A percentile compares a stretch with the other conserved stretches of the same genome.
These are phyloP conservation scores for Parambassis ranga DNA, from an alignment of 2,797 vertebrate species.

Conservation along the genomic window DNA sequence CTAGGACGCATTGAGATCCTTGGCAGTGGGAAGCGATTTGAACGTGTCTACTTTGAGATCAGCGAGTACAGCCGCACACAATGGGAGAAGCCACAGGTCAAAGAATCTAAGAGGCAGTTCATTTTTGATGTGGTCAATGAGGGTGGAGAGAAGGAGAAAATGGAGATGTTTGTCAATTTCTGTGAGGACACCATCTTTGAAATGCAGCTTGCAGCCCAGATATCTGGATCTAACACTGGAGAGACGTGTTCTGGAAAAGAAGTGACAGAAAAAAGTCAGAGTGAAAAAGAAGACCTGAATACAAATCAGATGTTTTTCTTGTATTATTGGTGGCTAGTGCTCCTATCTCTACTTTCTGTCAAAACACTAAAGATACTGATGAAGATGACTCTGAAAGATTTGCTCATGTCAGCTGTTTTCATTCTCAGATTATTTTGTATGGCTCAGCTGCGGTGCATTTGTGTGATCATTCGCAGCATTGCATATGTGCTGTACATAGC, in stretches of 20 bases:
- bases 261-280: slow-evolving; percentile 58
- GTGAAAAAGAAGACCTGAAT: slow-evolving; percentile 57
- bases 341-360: slow-evolving; percentile 81
- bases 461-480: slow-evolving; percentile 72
- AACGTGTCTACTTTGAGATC: slow-evolving; percentile 96
- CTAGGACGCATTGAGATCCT: slow-evolving; percentile 96
- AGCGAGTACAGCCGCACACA: slow-evolving; percentile 93
- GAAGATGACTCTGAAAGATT: slow-evolving; percentile 87
- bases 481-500: slow-evolving; percentile 83
- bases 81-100: slow-evolving; percentile 96
- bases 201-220: slow-evolving; percentile 95
- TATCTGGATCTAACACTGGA: slow-evolving; percentile 82
- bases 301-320: slow-evolving; percentile 78
- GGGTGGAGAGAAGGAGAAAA: slow-evolving; percentile 95
- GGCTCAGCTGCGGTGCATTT: slow-evolving; percentile 74
- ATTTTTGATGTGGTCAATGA: slow-evolving; percentile 97
- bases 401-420: slow-evolving; percentile 73
- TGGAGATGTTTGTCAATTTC: slow-evolving; percentile 97
- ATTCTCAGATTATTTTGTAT: slow-evolving; percentile 78
- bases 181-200: slow-evolving; percentile 98
- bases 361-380: slow-evolving; percentile 86
- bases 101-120: slow-evolving; percentile 96
- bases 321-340: slow-evolving; percentile 71
- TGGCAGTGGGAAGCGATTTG: slow-evolving; percentile 92
- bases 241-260: slow-evolving; percentile 82